A percentile compares a stretch with the other conserved stretches of the same genome.
phyloP scores from a whole-genome alignment of 2,113 vertebrate genomes.

The Nycticryphes semicollaris region DNA sequence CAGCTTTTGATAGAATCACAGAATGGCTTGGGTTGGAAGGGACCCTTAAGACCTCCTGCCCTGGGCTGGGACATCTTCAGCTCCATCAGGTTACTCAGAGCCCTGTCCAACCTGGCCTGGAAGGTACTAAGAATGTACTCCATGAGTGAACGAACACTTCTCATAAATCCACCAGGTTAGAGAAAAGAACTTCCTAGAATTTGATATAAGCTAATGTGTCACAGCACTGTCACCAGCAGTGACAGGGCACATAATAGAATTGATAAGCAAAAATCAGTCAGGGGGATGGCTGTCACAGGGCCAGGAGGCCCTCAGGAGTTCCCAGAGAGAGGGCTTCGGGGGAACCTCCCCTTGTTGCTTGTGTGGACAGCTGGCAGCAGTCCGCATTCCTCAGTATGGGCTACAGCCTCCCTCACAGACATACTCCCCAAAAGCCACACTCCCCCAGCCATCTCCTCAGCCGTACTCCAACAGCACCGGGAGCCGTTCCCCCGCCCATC shows the following conservation, averaged over 20 bases:
- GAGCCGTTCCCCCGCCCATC: not conserved
- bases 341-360: no score
- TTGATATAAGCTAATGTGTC: not conserved
- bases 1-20: not conserved
- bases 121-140: not conserved
- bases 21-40: not conserved
- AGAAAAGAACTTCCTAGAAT: not conserved
- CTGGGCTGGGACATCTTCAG: not conserved
- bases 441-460: not conserved
- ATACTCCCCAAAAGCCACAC: not conserved
- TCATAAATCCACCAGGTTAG: not conserved
- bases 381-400: fast-evolving
- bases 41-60: not conserved
- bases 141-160: not conserved
- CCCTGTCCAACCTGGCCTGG: not conserved
- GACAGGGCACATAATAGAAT: not conserved
- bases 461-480: no score
- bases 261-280: not conserved
- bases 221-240: not conserved
- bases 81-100: not conserved
- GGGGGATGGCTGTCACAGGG: not conserved
- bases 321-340: not conserved
- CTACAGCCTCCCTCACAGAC: no score
- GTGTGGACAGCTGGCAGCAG: no score
- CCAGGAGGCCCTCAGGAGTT: not conserved